These are phyloP conservation scores for Brienomyrus longianalis DNA, from an alignment of 2,113 vertebrate genomes.

Conservation along the genomic window DNA sequence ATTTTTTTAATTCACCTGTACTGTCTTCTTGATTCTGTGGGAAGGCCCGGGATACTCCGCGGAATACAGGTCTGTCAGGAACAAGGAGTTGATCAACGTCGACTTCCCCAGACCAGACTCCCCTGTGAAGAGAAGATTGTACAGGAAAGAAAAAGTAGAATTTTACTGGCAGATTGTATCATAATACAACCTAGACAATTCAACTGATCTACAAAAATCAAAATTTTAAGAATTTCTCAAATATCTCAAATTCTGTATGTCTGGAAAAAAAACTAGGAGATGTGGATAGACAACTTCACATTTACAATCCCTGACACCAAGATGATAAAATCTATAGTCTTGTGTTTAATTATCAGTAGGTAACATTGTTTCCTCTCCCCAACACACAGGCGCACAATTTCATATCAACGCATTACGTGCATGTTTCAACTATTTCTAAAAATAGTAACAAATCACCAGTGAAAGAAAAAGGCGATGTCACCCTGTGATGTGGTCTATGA, in stretches of 20 bases:
- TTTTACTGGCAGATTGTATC: background rate
- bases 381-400: background rate
- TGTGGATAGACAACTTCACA: background rate
- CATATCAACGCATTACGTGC: background rate
- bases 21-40: slow-evolving; percentile 93
- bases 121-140: slow-evolving; percentile 61
- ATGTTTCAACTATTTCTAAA: background rate
- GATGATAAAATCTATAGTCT: background rate
- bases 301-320: background rate
- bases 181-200: background rate
- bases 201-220: slow-evolving; percentile 16
- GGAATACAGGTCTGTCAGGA: slow-evolving; percentile 93
- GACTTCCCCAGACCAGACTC: slow-evolving; percentile 96
- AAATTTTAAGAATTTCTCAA: background rate
- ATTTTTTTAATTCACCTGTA: slow-evolving; percentile 65
- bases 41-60: slow-evolving; percentile 90
- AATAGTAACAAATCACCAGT: background rate
- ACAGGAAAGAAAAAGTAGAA: background rate
- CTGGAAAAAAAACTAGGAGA: background rate
- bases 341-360: background rate
- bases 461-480: background rate
- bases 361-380: background rate
- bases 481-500: background rate
- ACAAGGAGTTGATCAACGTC: slow-evolving; percentile 94
- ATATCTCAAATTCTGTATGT: background rate